Conservation (phyloP, 2,888 invertebrate genomes). For the Drosophila lacicola region DNA sequence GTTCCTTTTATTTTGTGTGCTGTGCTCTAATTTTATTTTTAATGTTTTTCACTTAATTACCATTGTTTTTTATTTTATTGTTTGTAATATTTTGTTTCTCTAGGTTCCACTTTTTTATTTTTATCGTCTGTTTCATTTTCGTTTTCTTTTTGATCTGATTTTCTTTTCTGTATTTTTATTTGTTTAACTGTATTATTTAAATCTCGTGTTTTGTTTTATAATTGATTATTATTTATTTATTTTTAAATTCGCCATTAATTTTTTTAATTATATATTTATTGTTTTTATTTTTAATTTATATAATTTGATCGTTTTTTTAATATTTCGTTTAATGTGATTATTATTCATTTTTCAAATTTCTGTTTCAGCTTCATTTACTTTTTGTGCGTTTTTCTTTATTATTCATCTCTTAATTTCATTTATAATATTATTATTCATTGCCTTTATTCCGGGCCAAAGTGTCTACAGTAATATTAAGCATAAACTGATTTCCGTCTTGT, state of each 20-base stretch:
- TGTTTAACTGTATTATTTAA: not conserved
- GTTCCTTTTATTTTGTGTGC: not conserved
- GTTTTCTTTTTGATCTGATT: not conserved
- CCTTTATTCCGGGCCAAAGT: constrained; percentile 1
- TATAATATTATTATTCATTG: not conserved
- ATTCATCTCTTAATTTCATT: not conserved
- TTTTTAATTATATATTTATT: not conserved
- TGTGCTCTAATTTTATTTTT: not conserved
- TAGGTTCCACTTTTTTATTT: not conserved
- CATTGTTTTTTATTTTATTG: not conserved
- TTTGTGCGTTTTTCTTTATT: not conserved
- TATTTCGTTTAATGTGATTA: not conserved
- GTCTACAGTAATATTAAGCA: not conserved
- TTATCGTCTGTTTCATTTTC: not conserved
- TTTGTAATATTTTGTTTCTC: not conserved
- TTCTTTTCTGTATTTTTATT: not conserved
- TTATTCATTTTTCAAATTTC: not conserved
- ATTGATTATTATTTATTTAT: not conserved
- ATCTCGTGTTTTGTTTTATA: not conserved
- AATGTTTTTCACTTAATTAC: not conserved
- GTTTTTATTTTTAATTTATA: not conserved
- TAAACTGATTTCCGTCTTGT: not conserved
- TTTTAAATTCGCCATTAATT: not conserved
- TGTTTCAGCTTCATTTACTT: not conserved
- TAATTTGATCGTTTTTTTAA: not conserved